phyloP scores from a whole-genome alignment of 37 sponge, comb jelly and placozoan genomes.

The Cliona cf. orientalis region DNA sequence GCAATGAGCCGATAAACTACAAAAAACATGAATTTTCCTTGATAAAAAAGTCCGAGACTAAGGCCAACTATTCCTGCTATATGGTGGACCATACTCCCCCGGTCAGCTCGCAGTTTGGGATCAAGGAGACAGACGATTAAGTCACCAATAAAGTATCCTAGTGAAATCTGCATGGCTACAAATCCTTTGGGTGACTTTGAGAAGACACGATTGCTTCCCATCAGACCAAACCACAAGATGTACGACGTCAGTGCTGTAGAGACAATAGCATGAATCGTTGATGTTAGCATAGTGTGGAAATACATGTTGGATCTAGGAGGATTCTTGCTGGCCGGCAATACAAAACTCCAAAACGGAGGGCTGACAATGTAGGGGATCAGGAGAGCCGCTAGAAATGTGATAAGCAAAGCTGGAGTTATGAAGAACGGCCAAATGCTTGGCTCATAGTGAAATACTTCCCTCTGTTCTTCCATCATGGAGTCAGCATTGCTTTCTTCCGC shows the following conservation, averaged over 20 bases:
- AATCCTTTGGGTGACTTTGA: slow-evolving; percentile 51
- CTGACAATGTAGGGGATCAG: slow-evolving; percentile 3
- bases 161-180: slow-evolving; percentile 39
- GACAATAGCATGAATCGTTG: slow-evolving; percentile 69
- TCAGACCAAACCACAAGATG: slow-evolving; percentile 5
- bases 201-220: slow-evolving; percentile 18
- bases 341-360: slow-evolving; percentile 17
- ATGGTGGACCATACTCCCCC: slow-evolving; percentile 43
- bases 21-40: slow-evolving; percentile 48
- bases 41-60: slow-evolving; percentile 18
- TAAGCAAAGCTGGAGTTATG: slow-evolving; percentile 1
- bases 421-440: slow-evolving; percentile 10
- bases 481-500: too few species aligned
- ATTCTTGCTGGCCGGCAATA: neutral
- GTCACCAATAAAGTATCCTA: slow-evolving; percentile 73
- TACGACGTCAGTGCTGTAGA: neutral
- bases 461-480: neutral
- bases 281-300: slow-evolving; percentile 49
- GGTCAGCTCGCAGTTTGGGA: slow-evolving; percentile 37
- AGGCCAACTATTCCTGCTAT: slow-evolving; percentile 35
- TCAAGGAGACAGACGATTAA: slow-evolving; percentile 38
- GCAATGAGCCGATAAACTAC: slow-evolving; percentile 40
- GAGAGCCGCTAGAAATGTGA: slow-evolving; percentile 21
- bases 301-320: neutral
- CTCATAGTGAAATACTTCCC: neutral